Evolutionary conservation across 2,888 invertebrate genomes (phyloP).

Genomic region (Amiota mariae): DNA sequence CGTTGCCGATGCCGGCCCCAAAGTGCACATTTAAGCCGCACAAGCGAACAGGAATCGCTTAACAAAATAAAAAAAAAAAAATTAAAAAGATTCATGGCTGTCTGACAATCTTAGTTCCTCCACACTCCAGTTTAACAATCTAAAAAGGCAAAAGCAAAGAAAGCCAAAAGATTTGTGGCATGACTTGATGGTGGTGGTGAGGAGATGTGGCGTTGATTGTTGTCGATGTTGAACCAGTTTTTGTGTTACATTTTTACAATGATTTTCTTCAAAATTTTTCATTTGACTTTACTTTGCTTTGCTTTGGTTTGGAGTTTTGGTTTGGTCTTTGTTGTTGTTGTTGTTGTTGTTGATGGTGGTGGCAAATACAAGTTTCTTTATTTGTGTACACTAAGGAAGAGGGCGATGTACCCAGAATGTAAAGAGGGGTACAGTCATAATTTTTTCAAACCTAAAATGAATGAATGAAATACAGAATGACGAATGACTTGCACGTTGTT

Average conservation of each 20-base stretch:
- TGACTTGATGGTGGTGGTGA: not conserved
- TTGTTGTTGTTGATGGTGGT: too few species aligned
- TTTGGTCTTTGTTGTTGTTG: not conserved
- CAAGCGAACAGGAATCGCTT: not conserved
- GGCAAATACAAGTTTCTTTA: too few species aligned
- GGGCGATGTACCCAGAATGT: too few species aligned
- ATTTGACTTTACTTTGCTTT: not conserved
- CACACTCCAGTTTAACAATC: too few species aligned
- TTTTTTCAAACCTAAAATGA: not conserved
- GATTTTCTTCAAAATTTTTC: not conserved
- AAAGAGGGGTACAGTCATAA: not conserved
- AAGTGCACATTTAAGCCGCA: not conserved
- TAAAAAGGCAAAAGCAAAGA: not conserved
- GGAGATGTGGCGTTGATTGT: not conserved
- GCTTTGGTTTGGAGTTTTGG: conserved; percentile 5
- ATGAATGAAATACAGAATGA: not conserved
- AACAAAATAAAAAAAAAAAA: too few species aligned
- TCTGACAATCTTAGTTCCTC: too few species aligned
- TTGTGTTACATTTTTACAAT: conserved; percentile 10
- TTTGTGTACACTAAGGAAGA: too few species aligned
- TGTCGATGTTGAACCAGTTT: conserved; percentile 16
- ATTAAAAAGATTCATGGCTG: too few species aligned
- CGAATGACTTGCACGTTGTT: too few species aligned
- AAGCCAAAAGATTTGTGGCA: conserved; percentile 6
- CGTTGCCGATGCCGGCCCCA: not conserved